Evolutionary conservation across 2,888 invertebrate genomes (phyloP).

Genomic region (Apodemia zela): DNA sequence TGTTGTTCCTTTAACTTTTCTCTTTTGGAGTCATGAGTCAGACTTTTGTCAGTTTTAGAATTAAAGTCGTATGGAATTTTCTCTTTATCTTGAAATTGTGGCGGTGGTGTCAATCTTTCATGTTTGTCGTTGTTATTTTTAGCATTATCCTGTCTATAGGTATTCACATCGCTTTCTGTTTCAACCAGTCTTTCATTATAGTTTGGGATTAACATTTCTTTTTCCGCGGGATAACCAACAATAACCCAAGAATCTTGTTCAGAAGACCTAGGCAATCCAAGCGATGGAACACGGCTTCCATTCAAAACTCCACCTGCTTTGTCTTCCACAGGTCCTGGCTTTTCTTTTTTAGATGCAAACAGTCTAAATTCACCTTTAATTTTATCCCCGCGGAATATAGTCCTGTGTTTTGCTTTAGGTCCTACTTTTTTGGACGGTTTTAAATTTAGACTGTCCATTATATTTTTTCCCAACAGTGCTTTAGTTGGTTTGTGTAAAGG

Average conservation of each 20-base stretch:
- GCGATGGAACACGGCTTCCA: conserved; percentile 65
- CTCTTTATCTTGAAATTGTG: conserved; percentile 69
- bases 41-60: conserved; percentile 53
- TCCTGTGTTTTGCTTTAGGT: conserved; percentile 68
- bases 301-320: conserved; percentile 61
- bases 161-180: conserved; percentile 46
- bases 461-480: conserved; percentile 69
- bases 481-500: conserved; percentile 63
- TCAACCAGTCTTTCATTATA: conserved; percentile 66
- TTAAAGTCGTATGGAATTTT: conserved; percentile 56
- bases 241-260: conserved; percentile 68
- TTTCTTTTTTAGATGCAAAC: conserved; percentile 63
- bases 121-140: conserved; percentile 49
- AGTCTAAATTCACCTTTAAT: conserved; percentile 61
- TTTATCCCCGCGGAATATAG: conserved; percentile 55
- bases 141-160: conserved; percentile 44
- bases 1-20: conserved; percentile 73
- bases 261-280: conserved; percentile 62
- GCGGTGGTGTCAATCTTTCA: conserved; percentile 64
- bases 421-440: conserved; percentile 71
- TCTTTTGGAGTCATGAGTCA: conserved; percentile 67
- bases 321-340: conserved; percentile 49
- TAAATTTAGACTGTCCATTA: conserved; percentile 71
- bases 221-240: conserved; percentile 61
- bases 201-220: conserved; percentile 64